Evolutionary conservation across 1,140 invertebrate genomes (phyloP), one percentile per base, ranked within the genome.

Genomic region (Drosophila serrata): DNA sequence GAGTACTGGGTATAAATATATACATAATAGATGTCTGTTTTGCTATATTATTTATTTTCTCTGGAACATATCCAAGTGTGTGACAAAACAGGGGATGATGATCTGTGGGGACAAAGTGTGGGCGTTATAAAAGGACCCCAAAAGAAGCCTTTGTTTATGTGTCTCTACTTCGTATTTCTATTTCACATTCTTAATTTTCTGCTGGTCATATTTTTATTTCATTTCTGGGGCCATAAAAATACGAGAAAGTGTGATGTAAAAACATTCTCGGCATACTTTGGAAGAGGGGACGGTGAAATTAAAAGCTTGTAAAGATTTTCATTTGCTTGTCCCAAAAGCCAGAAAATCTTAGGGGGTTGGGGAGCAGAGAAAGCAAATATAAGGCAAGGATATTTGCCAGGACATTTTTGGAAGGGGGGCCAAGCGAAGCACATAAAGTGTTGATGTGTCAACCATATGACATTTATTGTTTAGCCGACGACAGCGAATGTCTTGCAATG

Each of bases 401-500:
- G 68, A 70, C 42, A 48, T 40, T 70, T 72, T 49, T 37, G 22
- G 48, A 17, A 24, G 19, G 45, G 17, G 19, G 45, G 17, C 31
- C 40, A n/a, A 22, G 31, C 59, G 57, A 56, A 77, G 68, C 80
- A 87, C 80, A 87, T 88, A 87, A 87, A 87, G 85, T 87, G 84
- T 87, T 87, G 84, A 87, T 87, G 84, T 87, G 80, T 72, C 84
- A 88, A 67, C 84, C 84, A 88, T 81, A 87, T 87, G 84, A 87
- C 84, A 88, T 87, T 87, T 87, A 88, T 87, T 87, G 84, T 82
- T 87, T 88, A 77, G 73, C 58, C 58, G 40, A 64, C 43, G 42
- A 49, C 39, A 39, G 48, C 13, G 43, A 51, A 77, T 64, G 48
- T 53, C 57, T 53, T 57, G 8, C 27, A 17, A 39, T 40, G 62